phyloP scores from a whole-genome alignment of 92 coral and sea anemone genomes.

The Actinernus sp. region DNA sequence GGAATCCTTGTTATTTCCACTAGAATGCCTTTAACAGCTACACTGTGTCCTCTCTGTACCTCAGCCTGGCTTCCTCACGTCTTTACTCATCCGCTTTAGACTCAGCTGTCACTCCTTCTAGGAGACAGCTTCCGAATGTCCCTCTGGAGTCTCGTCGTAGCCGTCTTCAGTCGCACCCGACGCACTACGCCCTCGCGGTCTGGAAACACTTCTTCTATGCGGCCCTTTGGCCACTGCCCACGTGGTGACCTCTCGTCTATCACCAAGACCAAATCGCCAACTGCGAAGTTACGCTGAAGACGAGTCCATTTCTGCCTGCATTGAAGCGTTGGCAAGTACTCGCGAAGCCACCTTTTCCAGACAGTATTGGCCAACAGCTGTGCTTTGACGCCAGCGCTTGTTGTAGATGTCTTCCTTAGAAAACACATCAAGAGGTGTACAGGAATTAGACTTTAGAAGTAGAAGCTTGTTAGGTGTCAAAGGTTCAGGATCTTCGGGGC shows the following conservation, averaged over 20 bases:
- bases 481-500: not conserved
- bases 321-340: not conserved
- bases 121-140: no score
- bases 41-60: no score
- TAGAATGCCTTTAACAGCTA: no score
- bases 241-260: not conserved
- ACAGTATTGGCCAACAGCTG: not conserved
- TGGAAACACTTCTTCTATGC: not conserved
- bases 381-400: no score
- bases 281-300: not conserved
- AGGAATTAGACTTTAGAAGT: not conserved
- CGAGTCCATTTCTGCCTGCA: not conserved
- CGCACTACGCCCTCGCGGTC: not conserved
- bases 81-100: no score
- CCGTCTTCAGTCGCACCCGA: no score
- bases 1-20: no score
- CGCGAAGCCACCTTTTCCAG: conserved; percentile 1
- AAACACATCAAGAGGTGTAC: not conserved
- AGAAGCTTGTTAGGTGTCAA: conserved; percentile 11
- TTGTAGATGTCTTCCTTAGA: no score
- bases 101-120: no score
- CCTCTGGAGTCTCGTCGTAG: no score
- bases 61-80: no score
- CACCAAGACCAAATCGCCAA: conserved; percentile 5
- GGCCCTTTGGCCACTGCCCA: conserved; percentile 4